phyloP scores from a whole-genome alignment of 2,797 vertebrate genomes.

The Hippoglossus hippoglossus region DNA sequence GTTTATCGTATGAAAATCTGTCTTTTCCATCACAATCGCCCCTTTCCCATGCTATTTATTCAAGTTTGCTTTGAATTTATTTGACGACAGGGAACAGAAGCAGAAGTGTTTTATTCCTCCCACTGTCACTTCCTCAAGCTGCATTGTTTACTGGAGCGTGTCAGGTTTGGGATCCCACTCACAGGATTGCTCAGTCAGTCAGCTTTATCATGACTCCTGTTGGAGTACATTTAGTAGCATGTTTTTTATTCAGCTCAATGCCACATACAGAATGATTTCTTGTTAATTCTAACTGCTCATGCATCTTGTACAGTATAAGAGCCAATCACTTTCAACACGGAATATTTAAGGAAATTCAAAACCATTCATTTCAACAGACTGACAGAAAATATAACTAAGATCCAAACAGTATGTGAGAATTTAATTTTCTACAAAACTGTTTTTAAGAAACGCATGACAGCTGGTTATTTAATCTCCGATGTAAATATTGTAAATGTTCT shows the following conservation, averaged over 20 bases:
- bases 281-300: slow-evolving; percentile 45
- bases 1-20: no score
- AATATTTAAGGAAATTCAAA: slow-evolving; percentile 41
- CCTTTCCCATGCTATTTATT: slow-evolving; percentile 18
- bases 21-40: not conserved
- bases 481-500: slow-evolving; percentile 78
- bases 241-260: slow-evolving; percentile 36
- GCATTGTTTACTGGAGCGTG: not conserved
- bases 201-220: slow-evolving; percentile 62
- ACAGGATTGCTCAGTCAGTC: slow-evolving; percentile 54
- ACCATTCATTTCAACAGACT: slow-evolving; percentile 12
- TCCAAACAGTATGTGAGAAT: slow-evolving; percentile 63
- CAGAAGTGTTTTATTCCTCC: slow-evolving; percentile 17
- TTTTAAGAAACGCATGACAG: slow-evolving; percentile 73
- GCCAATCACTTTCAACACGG: slow-evolving; percentile 14
- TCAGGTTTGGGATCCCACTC: slow-evolving; percentile 44
- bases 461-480: slow-evolving; percentile 60
- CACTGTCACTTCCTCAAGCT: slow-evolving; percentile 28
- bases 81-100: not conserved
- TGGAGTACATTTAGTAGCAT: slow-evolving; percentile 71
- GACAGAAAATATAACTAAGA: slow-evolving; percentile 26
- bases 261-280: slow-evolving; percentile 59
- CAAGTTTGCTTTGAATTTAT: slow-evolving; percentile 36
- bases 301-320: slow-evolving; percentile 51
- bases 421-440: slow-evolving; percentile 62